These are phyloP conservation scores for Elanus axillaris DNA, from an alignment of 2,113 vertebrate genomes.

Conservation along the genomic window DNA sequence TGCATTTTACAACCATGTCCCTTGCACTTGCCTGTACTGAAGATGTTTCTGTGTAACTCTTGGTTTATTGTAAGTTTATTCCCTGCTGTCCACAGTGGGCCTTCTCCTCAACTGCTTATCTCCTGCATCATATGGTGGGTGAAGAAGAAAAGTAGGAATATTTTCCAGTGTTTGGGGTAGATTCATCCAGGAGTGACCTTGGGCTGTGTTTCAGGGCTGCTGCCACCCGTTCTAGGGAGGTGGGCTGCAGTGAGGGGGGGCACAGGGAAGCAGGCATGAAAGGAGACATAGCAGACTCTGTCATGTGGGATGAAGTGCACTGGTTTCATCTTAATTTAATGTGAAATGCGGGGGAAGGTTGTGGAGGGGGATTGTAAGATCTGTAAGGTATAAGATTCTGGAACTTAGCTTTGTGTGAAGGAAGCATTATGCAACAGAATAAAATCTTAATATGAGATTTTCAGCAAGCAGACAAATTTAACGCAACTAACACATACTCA, in stretches of 20 bases:
- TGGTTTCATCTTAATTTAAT: background rate
- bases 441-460: slow-evolving; percentile 4
- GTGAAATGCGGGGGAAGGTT: background rate
- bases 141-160: background rate
- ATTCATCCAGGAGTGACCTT: background rate
- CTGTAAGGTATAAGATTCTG: background rate
- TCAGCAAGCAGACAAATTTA: background rate
- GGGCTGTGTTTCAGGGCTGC: background rate
- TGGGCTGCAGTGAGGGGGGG: background rate
- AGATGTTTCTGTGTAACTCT: background rate
- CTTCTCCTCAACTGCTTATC: background rate
- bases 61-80: background rate
- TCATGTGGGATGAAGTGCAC: background rate
- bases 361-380: background rate
- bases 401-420: background rate
- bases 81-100: background rate
- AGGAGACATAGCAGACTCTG: background rate
- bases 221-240: background rate
- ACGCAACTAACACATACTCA: background rate
- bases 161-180: background rate
- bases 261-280: background rate
- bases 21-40: background rate
- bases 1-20: background rate
- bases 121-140: background rate
- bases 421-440: slow-evolving; percentile 32